Evolutionary conservation across 2,113 vertebrate genomes (phyloP), one percentile per base, ranked within the genome.

Genomic region (Semicossyphus pulcher): DNA sequence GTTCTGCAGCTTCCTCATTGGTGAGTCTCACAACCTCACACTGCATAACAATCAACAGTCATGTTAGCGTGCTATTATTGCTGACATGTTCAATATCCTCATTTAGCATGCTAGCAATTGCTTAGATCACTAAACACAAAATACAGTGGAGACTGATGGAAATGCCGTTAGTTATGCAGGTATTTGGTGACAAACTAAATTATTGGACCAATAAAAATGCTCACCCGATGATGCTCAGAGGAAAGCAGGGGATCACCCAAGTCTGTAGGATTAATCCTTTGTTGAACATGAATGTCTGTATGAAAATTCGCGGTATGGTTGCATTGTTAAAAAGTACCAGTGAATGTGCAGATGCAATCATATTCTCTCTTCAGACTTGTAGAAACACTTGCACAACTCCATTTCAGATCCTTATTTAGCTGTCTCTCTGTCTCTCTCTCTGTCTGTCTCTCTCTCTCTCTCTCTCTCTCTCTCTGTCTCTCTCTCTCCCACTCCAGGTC

Each of bases 1-100:
- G 41, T 83, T 94, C 78, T 94, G 93, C 29, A 94, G 95, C 60
- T 96, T 93, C 86, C 78, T 95, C 4, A 92, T 95, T 31, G 96
- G 96, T 96, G 72, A 94, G 94, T 49, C 6, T 66, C 12, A 44
- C 49, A 58, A 12, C 42, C 11, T 28, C 3, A 8, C 10, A 2
- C 14, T 39, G 1, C 25, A 54, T 23, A 6, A 21, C 11, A 31
- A 8, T 15, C 5, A 12, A 18, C 25, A 31, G 15, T 10, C 31
- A 32, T 32, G 31, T 10, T 37, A 37, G 14, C 11, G 14, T 5
- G 63, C 34, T 41, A 15, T 39, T 62, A 5, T 49, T n/a, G n/a
- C n/a, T n/a, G n/a, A n/a, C n/a, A n/a, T n/a, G n/a, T n/a, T n/a
- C n/a, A n/a, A n/a, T n/a, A n/a, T n/a, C n/a, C n/a, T n/a, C n/a